phyloP scores from a whole-genome alignment of 1,140 invertebrate species.

The Platyura marginata region DNA sequence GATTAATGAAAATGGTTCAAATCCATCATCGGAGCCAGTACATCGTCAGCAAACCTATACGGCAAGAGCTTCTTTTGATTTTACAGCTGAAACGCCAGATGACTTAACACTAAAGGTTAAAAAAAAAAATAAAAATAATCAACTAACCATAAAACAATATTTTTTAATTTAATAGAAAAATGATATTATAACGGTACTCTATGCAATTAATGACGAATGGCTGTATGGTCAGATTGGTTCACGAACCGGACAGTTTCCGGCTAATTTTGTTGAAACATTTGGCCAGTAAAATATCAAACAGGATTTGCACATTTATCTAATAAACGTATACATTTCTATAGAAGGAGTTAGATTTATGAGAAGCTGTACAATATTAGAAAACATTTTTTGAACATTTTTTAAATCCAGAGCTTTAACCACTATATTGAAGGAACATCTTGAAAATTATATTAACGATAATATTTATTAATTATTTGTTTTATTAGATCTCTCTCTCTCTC shows the following conservation, averaged over 20 bases:
- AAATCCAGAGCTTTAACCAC: too few species aligned
- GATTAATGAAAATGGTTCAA: conserved; percentile 23
- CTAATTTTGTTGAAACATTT: conserved; percentile 61
- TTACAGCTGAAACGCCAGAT: conserved; percentile 35
- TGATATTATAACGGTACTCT: conserved; percentile 47
- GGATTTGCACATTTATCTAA: too few species aligned
- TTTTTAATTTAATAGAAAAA: conserved; percentile 12
- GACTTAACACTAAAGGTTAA: conserved; percentile 37
- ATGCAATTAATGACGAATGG: conserved; percentile 62
- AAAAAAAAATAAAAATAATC: conserved; percentile 2
- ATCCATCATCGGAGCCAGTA: conserved; percentile 3
- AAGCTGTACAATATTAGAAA: too few species aligned
- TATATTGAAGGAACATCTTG: too few species aligned
- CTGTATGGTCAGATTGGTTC: conserved; percentile 51
- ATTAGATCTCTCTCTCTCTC: too few species aligned
- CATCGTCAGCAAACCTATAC: conserved; percentile 9
- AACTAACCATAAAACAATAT: too few species aligned
- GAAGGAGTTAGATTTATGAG: too few species aligned
- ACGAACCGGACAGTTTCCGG: conserved; percentile 58
- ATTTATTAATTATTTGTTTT: too few species aligned
- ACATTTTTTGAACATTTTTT: too few species aligned
- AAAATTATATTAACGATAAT: too few species aligned
- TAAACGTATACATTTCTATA: too few species aligned
- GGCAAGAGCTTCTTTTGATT: conserved; percentile 38
- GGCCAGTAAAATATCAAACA: too few species aligned